Base-by-base conservation (phyloP, 2,113 vertebrate genomes). In the Puffinus mauretanicus region DNA sequence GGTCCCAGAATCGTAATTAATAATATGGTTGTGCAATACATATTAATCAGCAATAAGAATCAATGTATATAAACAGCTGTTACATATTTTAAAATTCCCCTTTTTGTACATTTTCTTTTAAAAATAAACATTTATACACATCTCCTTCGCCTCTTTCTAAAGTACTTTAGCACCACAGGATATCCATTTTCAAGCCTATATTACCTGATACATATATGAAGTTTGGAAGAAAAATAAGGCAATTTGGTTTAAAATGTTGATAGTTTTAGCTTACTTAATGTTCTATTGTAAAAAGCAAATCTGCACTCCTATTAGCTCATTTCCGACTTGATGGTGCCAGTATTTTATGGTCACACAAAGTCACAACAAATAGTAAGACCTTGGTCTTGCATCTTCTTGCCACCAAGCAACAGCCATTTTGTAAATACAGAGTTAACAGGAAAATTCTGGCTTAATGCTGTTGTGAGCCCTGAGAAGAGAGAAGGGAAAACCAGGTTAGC, bases 121-220 rank as follows among this genome's bases (percentile, higher is more conserved):
- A 99, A 98, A 99, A 99, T 98, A 98, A 97, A 99, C 97, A 98
- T 98, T 98, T 98, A 98, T 98, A 98, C 98, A 98, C 93, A 71
- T 97, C 98, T 98, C 97, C 98, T 98, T 97, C 96, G 97, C 98
- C 98, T 98, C 97, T 98, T 98, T 98, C 98, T 98, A 96, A 98
- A 98, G 97, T 98, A 98, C 97, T 98, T 98, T 99, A 99, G 99
- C 99, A 99, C 99, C 99, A 99, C 99, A 99, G 98, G 98, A 98
- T 99, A 98, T 99, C 98, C 97, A 98, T 98, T 98, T 98, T 99
- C 98, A 99, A 99, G 98, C 98, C 98, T 98, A 98, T 98, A 98
- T 99, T 98, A 99, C 99, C 99, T 99, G 99, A 99, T 98, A 98
- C 97, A 98, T 98, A 98, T 94, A 97, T 97, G 98, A 99, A 98